Percentiles rank a stretch among this genome's conserved stretches.
Conservation (phyloP, 2,113 vertebrate species). For the Phasianus colchicus region DNA sequence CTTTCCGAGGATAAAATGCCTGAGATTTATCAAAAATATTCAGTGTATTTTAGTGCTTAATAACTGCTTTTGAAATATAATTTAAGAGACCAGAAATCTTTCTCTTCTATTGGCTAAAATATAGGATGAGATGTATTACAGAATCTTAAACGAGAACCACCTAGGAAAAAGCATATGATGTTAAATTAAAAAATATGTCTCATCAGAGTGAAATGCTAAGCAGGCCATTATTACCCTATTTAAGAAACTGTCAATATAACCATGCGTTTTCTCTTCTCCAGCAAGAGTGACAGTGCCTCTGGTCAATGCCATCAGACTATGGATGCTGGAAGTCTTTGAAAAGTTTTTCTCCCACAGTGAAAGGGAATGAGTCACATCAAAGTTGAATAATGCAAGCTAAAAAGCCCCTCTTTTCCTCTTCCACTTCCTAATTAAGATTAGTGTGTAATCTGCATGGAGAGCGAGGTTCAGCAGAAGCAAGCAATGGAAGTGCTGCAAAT, state of each 20-base stretch:
- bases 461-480: constrained; percentile 33
- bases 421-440: constrained; percentile 72
- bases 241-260: neutral
- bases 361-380: constrained; percentile 58
- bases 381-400: constrained; percentile 56
- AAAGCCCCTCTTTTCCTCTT: constrained; percentile 58
- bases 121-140: neutral
- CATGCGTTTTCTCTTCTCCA: neutral
- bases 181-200: neutral
- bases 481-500: constrained; percentile 16
- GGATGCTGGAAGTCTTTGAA: constrained; percentile 64
- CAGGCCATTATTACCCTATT: neutral
- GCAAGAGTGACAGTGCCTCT: constrained; percentile 40
- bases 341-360: constrained; percentile 44
- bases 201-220: constrained; percentile 1
- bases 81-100: neutral
- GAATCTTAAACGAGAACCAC: neutral
- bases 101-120: neutral
- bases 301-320: constrained; percentile 60
- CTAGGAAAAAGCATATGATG: neutral
- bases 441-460: constrained; percentile 50
- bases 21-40: neutral
- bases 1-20: neutral
- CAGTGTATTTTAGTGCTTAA: neutral
- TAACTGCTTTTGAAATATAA: neutral